phyloP scores from a whole-genome alignment of 2,888 invertebrate genomes.

The Syritta pipiens region DNA sequence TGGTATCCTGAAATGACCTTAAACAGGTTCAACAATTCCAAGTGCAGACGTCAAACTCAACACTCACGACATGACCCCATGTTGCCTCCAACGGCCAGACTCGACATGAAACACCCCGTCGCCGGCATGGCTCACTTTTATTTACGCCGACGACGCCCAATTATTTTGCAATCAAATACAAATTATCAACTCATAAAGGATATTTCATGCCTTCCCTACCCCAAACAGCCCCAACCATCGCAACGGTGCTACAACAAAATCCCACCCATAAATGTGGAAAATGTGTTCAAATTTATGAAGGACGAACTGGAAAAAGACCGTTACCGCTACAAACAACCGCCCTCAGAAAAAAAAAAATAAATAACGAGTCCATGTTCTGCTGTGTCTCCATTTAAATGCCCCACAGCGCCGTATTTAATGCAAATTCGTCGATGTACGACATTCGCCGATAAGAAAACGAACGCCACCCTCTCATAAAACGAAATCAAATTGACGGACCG shows the following conservation, averaged over 20 bases:
- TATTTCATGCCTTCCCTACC: slow-evolving; percentile 9
- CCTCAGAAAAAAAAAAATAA: background rate
- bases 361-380: slow-evolving; percentile 11
- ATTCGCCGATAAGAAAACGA: slow-evolving; percentile 29
- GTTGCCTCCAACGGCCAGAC: too few relatives aligned
- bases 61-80: too few relatives aligned
- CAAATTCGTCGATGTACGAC: slow-evolving; percentile 38
- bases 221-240: background rate
- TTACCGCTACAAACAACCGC: background rate
- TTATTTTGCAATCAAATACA: slow-evolving; percentile 42
- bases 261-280: slow-evolving; percentile 11
- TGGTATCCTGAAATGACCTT: too few relatives aligned
- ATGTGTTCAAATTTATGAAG: slow-evolving; percentile 20
- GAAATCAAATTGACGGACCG: slow-evolving; percentile 40
- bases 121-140: background rate
- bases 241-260: background rate
- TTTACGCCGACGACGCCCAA: slow-evolving; percentile 15
- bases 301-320: background rate
- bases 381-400: slow-evolving; percentile 7
- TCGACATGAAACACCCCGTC: too few relatives aligned
- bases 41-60: too few relatives aligned
- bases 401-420: slow-evolving; percentile 19
- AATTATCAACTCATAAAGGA: slow-evolving; percentile 43
- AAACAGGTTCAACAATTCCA: too few relatives aligned
- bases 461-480: slow-evolving; percentile 18